phyloP scores from a whole-genome alignment of 2,888 invertebrate genomes.

The Caenorhabditis auriculariae region DNA sequence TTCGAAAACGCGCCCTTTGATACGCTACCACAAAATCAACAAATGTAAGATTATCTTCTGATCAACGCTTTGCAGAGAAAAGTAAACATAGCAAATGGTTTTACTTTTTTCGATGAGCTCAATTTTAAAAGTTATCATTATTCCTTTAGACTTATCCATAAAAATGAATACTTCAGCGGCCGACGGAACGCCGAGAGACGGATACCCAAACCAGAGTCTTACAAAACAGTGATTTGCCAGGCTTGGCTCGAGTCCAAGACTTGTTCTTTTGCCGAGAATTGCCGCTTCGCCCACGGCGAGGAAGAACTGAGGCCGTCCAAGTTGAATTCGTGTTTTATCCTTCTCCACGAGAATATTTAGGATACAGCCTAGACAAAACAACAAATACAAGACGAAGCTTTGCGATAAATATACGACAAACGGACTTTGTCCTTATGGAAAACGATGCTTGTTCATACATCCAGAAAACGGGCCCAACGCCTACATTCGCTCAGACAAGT shows the following conservation, averaged over 20 bases:
- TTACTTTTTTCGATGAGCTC: not conserved
- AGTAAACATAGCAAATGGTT: not conserved
- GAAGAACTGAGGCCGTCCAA: slow-evolving; percentile 52
- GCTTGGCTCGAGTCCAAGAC: slow-evolving; percentile 56
- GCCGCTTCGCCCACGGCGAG: slow-evolving; percentile 60
- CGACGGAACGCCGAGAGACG: slow-evolving; percentile 15
- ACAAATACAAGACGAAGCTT: slow-evolving; percentile 62
- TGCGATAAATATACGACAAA: slow-evolving; percentile 63
- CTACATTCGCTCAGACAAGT: slow-evolving; percentile 48
- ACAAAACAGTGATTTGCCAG: slow-evolving; percentile 62
- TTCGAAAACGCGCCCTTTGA: too few relatives aligned
- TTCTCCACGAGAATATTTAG: slow-evolving; percentile 19
- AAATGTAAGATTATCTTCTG: too few relatives aligned
- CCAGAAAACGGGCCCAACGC: slow-evolving; percentile 46
- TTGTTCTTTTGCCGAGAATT: slow-evolving; percentile 58
- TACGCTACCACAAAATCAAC: too few relatives aligned
- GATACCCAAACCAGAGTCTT: slow-evolving; percentile 54
- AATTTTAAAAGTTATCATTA: not conserved
- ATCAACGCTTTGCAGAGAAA: too few relatives aligned
- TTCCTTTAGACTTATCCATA: not conserved
- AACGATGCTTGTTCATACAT: slow-evolving; percentile 61
- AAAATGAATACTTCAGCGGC: not conserved
- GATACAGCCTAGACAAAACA: slow-evolving; percentile 41
- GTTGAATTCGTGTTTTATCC: slow-evolving; percentile 15
- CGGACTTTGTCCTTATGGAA: slow-evolving; percentile 61